These are phyloP conservation scores for Colostygia pectinataria DNA, from an alignment of 2,888 invertebrate genomes.

Conservation along the genomic window DNA sequence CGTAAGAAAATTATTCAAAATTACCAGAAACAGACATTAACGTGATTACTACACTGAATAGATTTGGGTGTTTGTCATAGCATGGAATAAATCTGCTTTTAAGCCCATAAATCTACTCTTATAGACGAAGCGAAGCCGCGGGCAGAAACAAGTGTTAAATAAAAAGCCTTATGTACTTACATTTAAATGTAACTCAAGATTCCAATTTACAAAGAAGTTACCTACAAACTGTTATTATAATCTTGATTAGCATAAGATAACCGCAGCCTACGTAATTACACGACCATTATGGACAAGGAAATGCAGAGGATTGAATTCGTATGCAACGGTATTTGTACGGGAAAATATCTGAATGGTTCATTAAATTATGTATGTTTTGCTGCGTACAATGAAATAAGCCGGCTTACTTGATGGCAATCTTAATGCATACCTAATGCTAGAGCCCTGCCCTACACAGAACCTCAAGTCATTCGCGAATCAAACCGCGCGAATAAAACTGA, in stretches of 20 bases:
- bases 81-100: too few relatives aligned
- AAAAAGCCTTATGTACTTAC: neutral
- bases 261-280: conserved; percentile 51
- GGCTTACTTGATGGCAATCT: conserved; percentile 61
- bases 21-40: too few relatives aligned
- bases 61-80: too few relatives aligned
- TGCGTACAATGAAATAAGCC: conserved; percentile 46
- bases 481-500: too few relatives aligned
- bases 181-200: conserved; percentile 9
- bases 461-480: neutral
- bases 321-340: conserved; percentile 54
- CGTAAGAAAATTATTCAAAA: too few relatives aligned
- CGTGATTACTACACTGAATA: too few relatives aligned
- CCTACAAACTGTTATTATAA: conserved; percentile 24
- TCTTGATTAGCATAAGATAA: conserved; percentile 52
- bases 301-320: conserved; percentile 56
- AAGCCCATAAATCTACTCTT: too few relatives aligned
- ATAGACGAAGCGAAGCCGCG: too few relatives aligned
- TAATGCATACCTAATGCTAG: conserved; percentile 36
- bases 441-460: conserved; percentile 8
- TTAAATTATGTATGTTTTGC: conserved; percentile 53
- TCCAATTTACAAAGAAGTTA: conserved; percentile 20
- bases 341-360: conserved; percentile 53
- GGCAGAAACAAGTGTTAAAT: too few relatives aligned
- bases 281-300: conserved; percentile 54